Evolutionary conservation across 2,797 vertebrate species (phyloP).

Genomic region (Acanthurus lineatus): DNA sequence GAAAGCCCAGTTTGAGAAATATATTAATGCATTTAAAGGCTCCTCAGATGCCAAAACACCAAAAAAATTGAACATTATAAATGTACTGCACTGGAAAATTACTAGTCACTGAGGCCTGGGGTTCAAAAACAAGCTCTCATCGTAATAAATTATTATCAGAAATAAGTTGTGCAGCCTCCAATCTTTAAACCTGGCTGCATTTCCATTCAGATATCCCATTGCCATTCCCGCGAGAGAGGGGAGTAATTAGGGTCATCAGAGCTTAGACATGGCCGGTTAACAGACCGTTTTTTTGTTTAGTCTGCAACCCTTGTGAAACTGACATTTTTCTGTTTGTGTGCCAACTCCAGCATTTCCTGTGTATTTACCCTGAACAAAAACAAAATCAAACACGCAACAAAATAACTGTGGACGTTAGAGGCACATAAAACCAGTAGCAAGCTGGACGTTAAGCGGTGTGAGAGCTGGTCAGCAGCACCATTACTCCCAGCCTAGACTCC

Average conservation of each 20-base stretch:
- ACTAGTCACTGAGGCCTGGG: background rate
- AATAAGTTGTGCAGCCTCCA: constrained; percentile 14
- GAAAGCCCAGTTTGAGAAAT: constrained; percentile 17
- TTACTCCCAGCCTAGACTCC: constrained; percentile 64
- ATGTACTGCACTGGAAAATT: background rate
- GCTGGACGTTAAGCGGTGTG: constrained; percentile 51
- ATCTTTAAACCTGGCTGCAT: constrained; percentile 1
- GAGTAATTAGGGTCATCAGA: constrained; percentile 39
- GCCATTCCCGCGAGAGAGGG: constrained; percentile 2
- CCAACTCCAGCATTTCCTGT: constrained; percentile 37
- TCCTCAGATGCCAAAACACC: background rate
- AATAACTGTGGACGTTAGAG: constrained; percentile 58
- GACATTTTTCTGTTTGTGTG: constrained; percentile 20
- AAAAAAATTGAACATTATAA: background rate
- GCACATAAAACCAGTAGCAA: constrained; percentile 59
- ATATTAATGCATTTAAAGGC: background rate
- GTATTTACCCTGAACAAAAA: constrained; percentile 52
- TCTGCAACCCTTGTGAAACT: constrained; percentile 12
- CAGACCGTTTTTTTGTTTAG: constrained; percentile 20
- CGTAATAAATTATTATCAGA: constrained; percentile 7
- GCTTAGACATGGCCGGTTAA: constrained; percentile 49
- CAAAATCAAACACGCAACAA: constrained; percentile 39
- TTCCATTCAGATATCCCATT: constrained; percentile 21
- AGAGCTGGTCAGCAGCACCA: constrained; percentile 67
- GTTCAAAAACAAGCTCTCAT: constrained; percentile 23